phyloP scores from a whole-genome alignment of 2,797 vertebrate genomes.

The Spinus olivaceus region DNA sequence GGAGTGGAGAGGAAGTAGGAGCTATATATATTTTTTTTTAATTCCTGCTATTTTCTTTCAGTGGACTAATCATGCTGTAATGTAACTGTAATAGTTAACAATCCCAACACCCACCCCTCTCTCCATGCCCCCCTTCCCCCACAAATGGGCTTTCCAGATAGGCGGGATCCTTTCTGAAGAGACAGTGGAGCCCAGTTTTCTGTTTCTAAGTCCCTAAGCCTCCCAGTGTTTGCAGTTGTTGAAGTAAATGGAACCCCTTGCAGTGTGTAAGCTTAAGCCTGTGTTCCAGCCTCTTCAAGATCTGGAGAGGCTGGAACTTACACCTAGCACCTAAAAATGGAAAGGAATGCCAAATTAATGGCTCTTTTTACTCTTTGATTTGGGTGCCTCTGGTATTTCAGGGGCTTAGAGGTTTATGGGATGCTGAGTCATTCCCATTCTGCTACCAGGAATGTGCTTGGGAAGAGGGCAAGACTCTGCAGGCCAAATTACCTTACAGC shows the following conservation, averaged over 20 bases:
- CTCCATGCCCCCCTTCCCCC: neutral
- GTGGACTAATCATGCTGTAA: neutral
- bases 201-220: neutral
- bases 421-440: conserved; percentile 9
- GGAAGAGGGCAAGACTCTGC: conserved; percentile 27
- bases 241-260: neutral
- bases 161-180: neutral
- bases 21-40: neutral
- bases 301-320: neutral
- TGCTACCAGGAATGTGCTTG: neutral
- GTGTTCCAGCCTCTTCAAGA: neutral
- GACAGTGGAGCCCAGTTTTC: neutral
- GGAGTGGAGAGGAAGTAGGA: conserved; percentile 10
- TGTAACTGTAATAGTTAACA: conserved; percentile 5
- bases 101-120: neutral
- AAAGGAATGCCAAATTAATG: neutral
- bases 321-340: neutral
- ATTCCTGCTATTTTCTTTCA: conserved; percentile 35
- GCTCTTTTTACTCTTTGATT: conserved; percentile 13
- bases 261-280: neutral
- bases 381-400: neutral
- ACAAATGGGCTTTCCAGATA: neutral
- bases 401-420: conserved; percentile 20
- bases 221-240: neutral
- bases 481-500: conserved; percentile 23